Conservation (phyloP, 2,113 vertebrate genomes). For the Xiphophorus couchianus region DNA sequence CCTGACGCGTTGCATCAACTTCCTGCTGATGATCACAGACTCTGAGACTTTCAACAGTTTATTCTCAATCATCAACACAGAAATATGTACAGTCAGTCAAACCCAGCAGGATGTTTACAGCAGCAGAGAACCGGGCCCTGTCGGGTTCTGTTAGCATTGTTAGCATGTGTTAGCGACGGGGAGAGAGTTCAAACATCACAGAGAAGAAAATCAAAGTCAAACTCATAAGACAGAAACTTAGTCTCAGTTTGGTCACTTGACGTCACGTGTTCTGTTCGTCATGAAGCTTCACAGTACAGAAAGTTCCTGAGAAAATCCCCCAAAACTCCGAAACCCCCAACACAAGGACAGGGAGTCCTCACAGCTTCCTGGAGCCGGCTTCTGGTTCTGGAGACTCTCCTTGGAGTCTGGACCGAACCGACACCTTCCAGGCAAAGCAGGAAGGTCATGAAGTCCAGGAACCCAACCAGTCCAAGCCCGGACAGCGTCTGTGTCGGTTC, state of each 20-base stretch:
- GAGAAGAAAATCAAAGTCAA: neutral
- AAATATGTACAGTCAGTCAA: neutral
- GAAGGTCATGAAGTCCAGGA: neutral
- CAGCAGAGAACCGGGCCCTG: neutral
- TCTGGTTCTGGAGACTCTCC: neutral
- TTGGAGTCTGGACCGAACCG: neutral
- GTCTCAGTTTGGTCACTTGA: constrained; percentile 18
- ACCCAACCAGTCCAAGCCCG: too few species aligned
- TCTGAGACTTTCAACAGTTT: neutral
- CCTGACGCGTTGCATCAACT: constrained; percentile 21
- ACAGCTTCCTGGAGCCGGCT: neutral
- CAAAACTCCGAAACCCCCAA: neutral
- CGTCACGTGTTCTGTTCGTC: neutral
- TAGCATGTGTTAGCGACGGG: neutral
- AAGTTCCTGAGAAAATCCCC: neutral
- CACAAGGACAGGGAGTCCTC: neutral
- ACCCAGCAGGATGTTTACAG: neutral
- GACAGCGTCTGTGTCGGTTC: too few species aligned
- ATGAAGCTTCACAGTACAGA: constrained; percentile 20
- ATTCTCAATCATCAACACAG: neutral
- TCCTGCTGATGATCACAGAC: constrained; percentile 22
- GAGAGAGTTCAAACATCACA: neutral
- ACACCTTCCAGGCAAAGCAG: neutral
- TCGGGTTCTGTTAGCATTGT: neutral
- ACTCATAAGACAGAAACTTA: neutral